phyloP scores from a whole-genome alignment of 1,140 invertebrate genomes.

The Yoshiicerus persimilis region DNA sequence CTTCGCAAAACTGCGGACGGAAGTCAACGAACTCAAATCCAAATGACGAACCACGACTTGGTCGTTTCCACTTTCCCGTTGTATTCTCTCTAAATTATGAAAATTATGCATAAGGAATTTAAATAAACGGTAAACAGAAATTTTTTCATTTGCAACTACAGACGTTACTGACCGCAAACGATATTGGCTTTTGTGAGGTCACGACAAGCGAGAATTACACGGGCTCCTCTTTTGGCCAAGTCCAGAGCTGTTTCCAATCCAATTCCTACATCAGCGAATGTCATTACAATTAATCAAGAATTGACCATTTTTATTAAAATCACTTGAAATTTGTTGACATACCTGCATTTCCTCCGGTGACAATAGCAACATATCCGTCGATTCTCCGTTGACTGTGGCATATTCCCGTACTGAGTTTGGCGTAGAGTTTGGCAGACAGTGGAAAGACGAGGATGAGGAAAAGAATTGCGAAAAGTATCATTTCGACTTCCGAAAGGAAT shows the following conservation, averaged over 20 bases:
- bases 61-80: conserved; percentile 47
- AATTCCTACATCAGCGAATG: conserved; percentile 57
- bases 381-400: conserved; percentile 58
- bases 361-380: conserved; percentile 59
- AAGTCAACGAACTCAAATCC: conserved; percentile 58
- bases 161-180: conserved; percentile 39
- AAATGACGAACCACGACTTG: conserved; percentile 49
- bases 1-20: conserved; percentile 52
- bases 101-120: no score
- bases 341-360: conserved; percentile 62
- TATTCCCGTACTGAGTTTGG: conserved; percentile 54
- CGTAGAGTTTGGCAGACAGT: conserved; percentile 52
- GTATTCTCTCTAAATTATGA: conserved; percentile 49
- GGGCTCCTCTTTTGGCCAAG: conserved; percentile 54
- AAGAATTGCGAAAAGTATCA: background rate
- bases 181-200: conserved; percentile 52
- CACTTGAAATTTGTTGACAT: background rate
- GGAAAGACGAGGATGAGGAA: background rate
- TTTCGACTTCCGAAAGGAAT: background rate
- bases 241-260: conserved; percentile 59
- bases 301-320: background rate
- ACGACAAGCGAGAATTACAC: conserved; percentile 58
- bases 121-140: no score
- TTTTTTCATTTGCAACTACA: background rate
- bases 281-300: background rate